Conservation (phyloP, 2,113 vertebrate species). For the Hassar affinis region DNA sequence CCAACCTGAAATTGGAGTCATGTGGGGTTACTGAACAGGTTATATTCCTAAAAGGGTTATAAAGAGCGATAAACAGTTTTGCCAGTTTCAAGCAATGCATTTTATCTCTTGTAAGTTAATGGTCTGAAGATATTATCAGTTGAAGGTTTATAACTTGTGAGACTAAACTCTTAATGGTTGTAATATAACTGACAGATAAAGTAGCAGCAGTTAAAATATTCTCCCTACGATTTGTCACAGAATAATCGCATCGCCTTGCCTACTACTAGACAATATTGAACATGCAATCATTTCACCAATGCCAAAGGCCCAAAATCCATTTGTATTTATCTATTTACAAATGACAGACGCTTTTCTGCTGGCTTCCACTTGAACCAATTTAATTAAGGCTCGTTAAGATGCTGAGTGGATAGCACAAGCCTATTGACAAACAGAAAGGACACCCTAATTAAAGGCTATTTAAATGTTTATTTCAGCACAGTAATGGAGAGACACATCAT, state of each 20-base stretch:
- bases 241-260: constrained; percentile 33
- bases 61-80: not conserved
- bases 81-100: not conserved
- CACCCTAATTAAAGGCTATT: constrained; percentile 79
- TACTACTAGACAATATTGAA: constrained; percentile 48
- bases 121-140: constrained; percentile 2
- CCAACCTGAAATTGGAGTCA: not conserved
- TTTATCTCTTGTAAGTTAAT: not conserved
- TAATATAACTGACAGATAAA: constrained; percentile 19
- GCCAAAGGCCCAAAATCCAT: constrained; percentile 52
- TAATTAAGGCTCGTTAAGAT: constrained; percentile 78
- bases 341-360: constrained; percentile 63
- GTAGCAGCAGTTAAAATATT: constrained; percentile 34
- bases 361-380: constrained; percentile 73
- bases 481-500: constrained; percentile 75
- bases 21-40: not conserved
- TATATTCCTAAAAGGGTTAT: not conserved
- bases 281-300: constrained; percentile 48
- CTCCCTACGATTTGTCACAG: constrained; percentile 19
- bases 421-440: constrained; percentile 74
- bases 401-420: constrained; percentile 74
- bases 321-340: constrained; percentile 64
- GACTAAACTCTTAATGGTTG: constrained; percentile 13
- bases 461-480: constrained; percentile 72
- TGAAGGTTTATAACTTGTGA: constrained; percentile 7